These are phyloP conservation scores for Pipistrellus pygmaeus DNA, from an alignment of 2,797 vertebrate species.

Conservation along the genomic window DNA sequence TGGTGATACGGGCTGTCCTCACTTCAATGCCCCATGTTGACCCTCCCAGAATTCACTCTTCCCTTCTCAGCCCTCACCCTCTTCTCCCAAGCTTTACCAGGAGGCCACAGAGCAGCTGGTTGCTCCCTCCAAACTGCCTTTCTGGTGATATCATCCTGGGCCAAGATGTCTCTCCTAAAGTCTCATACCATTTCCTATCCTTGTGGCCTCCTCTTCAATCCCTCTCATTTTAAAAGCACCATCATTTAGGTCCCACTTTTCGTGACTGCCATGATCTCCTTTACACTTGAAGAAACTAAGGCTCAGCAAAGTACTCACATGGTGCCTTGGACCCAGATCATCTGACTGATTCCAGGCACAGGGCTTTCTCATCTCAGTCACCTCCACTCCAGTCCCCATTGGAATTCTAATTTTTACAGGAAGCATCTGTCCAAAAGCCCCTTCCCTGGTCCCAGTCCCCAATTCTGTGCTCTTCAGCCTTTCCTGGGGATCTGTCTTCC, in stretches of 20 bases:
- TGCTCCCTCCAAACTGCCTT: too few species aligned
- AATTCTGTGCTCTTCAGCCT: background rate
- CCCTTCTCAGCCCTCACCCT: background rate
- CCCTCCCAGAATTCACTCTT: background rate
- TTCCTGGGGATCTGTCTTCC: background rate
- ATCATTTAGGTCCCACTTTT: background rate
- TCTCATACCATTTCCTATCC: background rate
- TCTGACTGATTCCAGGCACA: background rate
- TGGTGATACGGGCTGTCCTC: background rate
- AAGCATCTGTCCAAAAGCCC: constrained; percentile 18
- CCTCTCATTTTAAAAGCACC: background rate
- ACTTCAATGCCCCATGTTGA: background rate
- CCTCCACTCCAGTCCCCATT: background rate
- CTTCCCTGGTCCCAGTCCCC: background rate
- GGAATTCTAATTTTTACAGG: constrained; percentile 6
- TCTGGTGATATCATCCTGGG: background rate
- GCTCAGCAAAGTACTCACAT: background rate
- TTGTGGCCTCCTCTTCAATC: background rate
- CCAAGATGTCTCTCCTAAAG: background rate
- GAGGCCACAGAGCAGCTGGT: too few species aligned
- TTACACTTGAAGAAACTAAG: constrained; percentile 42
- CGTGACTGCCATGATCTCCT: background rate
- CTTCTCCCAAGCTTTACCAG: background rate
- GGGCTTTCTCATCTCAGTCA: background rate
- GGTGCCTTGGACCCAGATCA: background rate